Evolutionary conservation across 2,888 invertebrate genomes (phyloP).

Genomic region (Andrena hattorfiana): DNA sequence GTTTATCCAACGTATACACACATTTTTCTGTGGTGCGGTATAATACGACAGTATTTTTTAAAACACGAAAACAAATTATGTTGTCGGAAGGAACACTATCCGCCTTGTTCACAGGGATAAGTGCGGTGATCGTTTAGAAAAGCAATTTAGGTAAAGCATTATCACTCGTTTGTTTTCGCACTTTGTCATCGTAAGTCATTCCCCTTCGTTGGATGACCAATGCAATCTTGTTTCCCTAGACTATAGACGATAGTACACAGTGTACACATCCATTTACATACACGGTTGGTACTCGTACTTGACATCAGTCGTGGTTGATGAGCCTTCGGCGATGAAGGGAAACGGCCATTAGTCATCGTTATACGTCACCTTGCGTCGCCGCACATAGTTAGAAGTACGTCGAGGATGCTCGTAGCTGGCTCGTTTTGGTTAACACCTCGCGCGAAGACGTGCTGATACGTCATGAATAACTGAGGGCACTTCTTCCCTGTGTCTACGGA

Average conservation of each 20-base stretch:
- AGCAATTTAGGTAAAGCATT: constrained; percentile 25
- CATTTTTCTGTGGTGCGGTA: neutral
- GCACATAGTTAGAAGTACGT: constrained; percentile 49
- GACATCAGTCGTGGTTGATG: constrained; percentile 72
- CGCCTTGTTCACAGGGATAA: neutral
- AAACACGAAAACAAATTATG: neutral
- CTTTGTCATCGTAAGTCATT: constrained; percentile 47
- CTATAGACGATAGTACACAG: constrained; percentile 57
- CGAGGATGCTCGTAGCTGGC: constrained; percentile 54
- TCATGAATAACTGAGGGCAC: constrained; percentile 68
- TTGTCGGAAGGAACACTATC: neutral
- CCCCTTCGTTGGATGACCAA: constrained; percentile 43
- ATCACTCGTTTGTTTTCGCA: constrained; percentile 21
- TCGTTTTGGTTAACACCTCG: constrained; percentile 51
- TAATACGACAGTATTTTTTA: neutral
- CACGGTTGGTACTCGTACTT: constrained; percentile 70
- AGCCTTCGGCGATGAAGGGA: constrained; percentile 69
- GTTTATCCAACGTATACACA: neutral
- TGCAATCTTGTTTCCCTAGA: constrained; percentile 65
- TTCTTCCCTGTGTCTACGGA: constrained; percentile 20
- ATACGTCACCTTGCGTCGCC: constrained; percentile 66
- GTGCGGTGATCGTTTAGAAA: neutral
- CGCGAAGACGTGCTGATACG: constrained; percentile 44
- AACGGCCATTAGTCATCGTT: constrained; percentile 75
- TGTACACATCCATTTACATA: constrained; percentile 73